phyloP scores from a whole-genome alignment of 2,797 vertebrate species.

The Lepilemur septentrionalis region DNA sequence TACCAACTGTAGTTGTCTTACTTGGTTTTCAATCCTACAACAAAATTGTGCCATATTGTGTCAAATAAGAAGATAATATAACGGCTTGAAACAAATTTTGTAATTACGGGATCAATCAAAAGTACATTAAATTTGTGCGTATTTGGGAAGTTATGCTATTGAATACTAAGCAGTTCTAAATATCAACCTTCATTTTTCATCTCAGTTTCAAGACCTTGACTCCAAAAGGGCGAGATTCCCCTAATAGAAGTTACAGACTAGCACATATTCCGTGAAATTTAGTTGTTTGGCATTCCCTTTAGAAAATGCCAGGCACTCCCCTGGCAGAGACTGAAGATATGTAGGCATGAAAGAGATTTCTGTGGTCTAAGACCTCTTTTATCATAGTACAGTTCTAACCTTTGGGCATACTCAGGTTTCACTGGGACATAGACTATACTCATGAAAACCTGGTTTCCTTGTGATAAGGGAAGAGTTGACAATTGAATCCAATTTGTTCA shows the following conservation, averaged over 20 bases:
- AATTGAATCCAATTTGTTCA: background rate
- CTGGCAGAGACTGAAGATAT: background rate
- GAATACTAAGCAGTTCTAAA: conserved; percentile 83
- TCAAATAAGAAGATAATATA: conserved; percentile 94
- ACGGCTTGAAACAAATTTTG: conserved; percentile 93
- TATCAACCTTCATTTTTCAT: conserved; percentile 38
- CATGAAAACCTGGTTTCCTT: background rate
- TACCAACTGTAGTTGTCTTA: conserved; percentile 93
- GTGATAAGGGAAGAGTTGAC: background rate
- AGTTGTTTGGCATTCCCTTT: background rate
- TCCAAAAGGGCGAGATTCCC: conserved; percentile 25
- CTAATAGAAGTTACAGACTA: background rate
- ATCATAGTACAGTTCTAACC: background rate
- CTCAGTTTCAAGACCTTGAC: conserved; percentile 38
- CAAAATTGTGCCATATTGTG: conserved; percentile 98
- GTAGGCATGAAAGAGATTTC: background rate
- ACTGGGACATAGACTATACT: background rate
- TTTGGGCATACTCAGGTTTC: background rate
- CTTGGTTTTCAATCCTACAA: conserved; percentile 91
- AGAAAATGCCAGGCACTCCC: background rate
- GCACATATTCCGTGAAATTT: background rate
- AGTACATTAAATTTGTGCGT: conserved; percentile 82
- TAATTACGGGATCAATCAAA: conserved; percentile 92
- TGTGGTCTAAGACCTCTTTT: background rate
- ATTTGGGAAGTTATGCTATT: conserved; percentile 63